phyloP scores from a whole-genome alignment of 2,113 vertebrate species.

The Eidolon helvum region DNA sequence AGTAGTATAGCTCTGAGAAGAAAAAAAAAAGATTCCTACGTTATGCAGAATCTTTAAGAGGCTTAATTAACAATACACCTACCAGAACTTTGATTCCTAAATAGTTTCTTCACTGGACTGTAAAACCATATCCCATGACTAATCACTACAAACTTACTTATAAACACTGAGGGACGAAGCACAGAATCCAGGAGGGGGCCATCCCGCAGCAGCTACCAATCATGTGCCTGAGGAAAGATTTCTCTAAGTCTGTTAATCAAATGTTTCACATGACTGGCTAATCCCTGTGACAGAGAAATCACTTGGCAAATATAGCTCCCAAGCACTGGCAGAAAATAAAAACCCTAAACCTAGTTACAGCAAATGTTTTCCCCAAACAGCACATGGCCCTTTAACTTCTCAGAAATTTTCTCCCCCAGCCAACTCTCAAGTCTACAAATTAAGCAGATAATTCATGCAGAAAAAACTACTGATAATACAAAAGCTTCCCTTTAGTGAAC shows the following conservation, averaged over 20 bases:
- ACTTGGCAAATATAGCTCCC: constrained; percentile 22
- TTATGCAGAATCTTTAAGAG: background rate
- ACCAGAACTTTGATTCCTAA: background rate
- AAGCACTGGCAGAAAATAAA: constrained; percentile 38
- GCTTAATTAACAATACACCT: background rate
- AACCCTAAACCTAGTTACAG: constrained; percentile 29
- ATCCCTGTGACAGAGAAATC: constrained; percentile 31
- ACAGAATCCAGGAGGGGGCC: background rate
- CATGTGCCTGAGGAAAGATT: background rate
- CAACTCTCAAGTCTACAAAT: constrained; percentile 13
- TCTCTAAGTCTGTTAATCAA: constrained; percentile 44
- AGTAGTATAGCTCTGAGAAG: background rate
- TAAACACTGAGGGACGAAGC: background rate
- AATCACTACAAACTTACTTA: background rate
- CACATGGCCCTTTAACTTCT: background rate
- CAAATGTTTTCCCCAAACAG: constrained; percentile 34
- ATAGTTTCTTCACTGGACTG: background rate
- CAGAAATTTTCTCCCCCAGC: background rate
- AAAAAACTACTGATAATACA: background rate
- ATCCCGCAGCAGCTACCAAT: background rate
- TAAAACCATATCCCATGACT: background rate
- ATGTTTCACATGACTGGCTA: constrained; percentile 37
- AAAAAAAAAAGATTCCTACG: background rate
- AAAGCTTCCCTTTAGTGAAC: background rate
- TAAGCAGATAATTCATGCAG: background rate